Conservation (phyloP, 2,113 vertebrate species). For the Myanophis thanlyinensis region DNA sequence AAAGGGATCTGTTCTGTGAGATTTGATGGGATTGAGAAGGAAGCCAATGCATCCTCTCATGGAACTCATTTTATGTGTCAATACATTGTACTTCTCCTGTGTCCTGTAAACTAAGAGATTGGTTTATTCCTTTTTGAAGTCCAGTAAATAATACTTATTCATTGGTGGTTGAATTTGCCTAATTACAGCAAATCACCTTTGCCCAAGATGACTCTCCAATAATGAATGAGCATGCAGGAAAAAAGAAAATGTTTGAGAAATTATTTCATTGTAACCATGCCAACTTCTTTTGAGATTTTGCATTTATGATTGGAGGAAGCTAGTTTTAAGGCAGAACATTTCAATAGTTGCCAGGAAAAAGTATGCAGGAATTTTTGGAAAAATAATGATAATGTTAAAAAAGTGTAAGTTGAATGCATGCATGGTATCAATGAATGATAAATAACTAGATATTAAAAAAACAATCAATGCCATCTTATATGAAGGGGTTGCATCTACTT, state of each 20-base stretch:
- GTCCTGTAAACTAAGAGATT: conserved; percentile 13
- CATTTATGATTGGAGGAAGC: conserved; percentile 51
- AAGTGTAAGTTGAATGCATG: background rate
- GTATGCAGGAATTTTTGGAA: conserved; percentile 49
- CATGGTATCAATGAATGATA: background rate
- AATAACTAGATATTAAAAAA: background rate
- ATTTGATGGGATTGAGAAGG: background rate
- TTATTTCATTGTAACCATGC: background rate
- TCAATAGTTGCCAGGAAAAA: conserved; percentile 48
- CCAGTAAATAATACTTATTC: conserved; percentile 43
- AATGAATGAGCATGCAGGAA: conserved; percentile 52
- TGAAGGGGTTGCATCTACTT: background rate
- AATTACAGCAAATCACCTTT: conserved; percentile 49
- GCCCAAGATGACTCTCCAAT: conserved; percentile 53
- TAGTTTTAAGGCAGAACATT: conserved; percentile 50
- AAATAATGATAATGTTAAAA: conserved; percentile 40
- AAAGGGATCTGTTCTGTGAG: background rate
- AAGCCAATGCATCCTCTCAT: background rate
- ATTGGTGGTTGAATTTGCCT: conserved; percentile 38
- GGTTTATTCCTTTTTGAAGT: conserved; percentile 21
- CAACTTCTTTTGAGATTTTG: background rate
- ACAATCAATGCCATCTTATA: background rate
- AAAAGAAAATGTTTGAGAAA: conserved; percentile 46
- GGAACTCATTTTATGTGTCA: background rate
- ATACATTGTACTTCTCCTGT: background rate